Base-by-base conservation (phyloP, 2,888 invertebrate genomes). In the Acrobasis consociella region DNA sequence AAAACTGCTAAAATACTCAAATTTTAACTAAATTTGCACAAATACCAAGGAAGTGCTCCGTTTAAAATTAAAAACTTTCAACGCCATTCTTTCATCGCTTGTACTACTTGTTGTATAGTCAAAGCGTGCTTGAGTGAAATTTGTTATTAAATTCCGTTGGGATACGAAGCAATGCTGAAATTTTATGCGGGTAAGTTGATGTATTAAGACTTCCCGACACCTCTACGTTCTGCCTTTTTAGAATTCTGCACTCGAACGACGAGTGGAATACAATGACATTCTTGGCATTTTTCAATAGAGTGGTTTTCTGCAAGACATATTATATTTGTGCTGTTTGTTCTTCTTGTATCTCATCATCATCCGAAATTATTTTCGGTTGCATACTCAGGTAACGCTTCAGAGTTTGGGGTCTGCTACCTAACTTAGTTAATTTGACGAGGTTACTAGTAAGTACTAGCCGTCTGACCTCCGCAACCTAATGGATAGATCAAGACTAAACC, bases 211-310 rank as follows among this genome's bases (percentile, higher is more conserved):
- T 17, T 53, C 11, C 53, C 38, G 22, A 56, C 56, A 56, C 17
- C 17, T 56, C 38, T 22, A 46, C 17, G 5, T 56, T 56, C 17
- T 16, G 46, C 13, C n/a, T 46, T 46, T 46, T 46, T 46, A 46
- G 46, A 46, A 46, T 46, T 46, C 46, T n/a, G 46, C 13, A 46
- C 13, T 72, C 73, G 77, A 72, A 75, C 77, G 74, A 76, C 74
- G 72, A 78, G 71, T 69, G 69, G 13, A 42, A 11, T 42, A 13
- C 11, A 42, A 42, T 13, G 42, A 42, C 5, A 11, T 9, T 42
- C 13, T 42, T 42, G 42, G 42, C 42, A 11, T 11, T 42, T 39
- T 42, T 42, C 42, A 42, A 42, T 42, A 8, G 13, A 42, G 42
- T 42, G 42, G 42, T 10, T 10, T 2, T 42, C 10, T 42, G 42